Evolutionary conservation across 2,113 vertebrate genomes (phyloP).

Genomic region (Glaucomys volans): DNA sequence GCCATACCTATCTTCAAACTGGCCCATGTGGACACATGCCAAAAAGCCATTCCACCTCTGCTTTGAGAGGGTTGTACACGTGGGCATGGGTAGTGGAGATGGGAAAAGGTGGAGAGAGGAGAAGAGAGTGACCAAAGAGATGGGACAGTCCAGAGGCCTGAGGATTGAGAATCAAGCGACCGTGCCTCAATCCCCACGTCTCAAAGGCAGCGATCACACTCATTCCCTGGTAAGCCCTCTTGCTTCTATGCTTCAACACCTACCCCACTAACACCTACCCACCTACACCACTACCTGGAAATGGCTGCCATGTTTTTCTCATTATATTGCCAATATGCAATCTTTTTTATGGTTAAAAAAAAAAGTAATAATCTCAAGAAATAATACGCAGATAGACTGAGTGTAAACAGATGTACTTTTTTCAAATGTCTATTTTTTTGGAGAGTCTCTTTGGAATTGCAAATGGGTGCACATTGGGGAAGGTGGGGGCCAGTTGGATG

Average conservation of each 20-base stretch:
- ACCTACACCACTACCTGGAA: constrained; percentile 57
- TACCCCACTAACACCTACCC: background rate
- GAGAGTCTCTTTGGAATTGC: constrained; percentile 75
- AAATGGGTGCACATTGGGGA: constrained; percentile 27
- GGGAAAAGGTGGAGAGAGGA: constrained; percentile 62
- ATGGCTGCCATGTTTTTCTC: constrained; percentile 64
- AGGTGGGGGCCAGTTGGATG: background rate
- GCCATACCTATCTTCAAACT: constrained; percentile 76
- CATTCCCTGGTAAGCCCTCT: background rate
- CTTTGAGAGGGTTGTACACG: constrained; percentile 71
- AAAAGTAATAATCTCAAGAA: constrained; percentile 69
- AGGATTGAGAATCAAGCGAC: background rate
- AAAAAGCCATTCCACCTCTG: constrained; percentile 76
- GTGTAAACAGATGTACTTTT: constrained; percentile 64
- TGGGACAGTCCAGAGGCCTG: background rate
- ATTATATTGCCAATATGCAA: constrained; percentile 81
- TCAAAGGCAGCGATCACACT: background rate
- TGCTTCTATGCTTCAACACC: background rate
- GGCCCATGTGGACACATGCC: constrained; percentile 52
- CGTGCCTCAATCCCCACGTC: background rate
- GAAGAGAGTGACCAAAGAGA: constrained; percentile 66
- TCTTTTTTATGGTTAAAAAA: constrained; percentile 80
- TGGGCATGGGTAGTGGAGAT: background rate
- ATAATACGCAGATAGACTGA: constrained; percentile 63
- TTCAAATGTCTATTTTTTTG: constrained; percentile 76